Conservation (phyloP, 2,797 vertebrate genomes). For the Phalanger gymnotis region DNA sequence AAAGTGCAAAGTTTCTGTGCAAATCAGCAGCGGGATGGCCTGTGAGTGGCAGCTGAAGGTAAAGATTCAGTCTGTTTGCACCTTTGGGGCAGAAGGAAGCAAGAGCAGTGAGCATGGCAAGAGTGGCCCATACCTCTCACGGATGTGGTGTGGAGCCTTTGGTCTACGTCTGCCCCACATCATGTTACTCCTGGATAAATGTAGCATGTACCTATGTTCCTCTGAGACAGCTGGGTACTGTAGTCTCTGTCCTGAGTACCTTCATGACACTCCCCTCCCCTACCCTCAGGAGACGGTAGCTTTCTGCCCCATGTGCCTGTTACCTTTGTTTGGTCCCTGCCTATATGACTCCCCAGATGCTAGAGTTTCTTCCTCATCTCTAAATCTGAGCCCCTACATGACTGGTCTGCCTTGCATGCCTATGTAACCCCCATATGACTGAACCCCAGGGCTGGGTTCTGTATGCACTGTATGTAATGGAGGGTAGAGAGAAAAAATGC, state of each 20-base stretch:
- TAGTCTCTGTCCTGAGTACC: neutral
- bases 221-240: neutral
- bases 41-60: neutral
- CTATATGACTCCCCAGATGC: neutral
- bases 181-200: neutral
- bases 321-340: neutral
- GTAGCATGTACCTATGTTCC: neutral
- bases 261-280: rapidly evolving
- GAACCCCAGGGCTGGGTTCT: neutral
- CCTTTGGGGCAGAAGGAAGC: neutral
- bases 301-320: neutral
- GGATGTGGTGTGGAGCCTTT: neutral
- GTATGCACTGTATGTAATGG: neutral
- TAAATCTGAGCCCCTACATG: neutral
- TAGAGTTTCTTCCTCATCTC: neutral
- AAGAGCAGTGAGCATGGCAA: neutral
- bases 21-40: neutral
- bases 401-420: neutral
- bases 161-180: neutral
- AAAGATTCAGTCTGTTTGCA: neutral
- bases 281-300: neutral
- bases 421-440: neutral
- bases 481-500: neutral
- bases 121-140: neutral
- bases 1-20: neutral